These are phyloP conservation scores for Microcebus murinus DNA, from an alignment of 2,113 vertebrate species.

Conservation along the genomic window DNA sequence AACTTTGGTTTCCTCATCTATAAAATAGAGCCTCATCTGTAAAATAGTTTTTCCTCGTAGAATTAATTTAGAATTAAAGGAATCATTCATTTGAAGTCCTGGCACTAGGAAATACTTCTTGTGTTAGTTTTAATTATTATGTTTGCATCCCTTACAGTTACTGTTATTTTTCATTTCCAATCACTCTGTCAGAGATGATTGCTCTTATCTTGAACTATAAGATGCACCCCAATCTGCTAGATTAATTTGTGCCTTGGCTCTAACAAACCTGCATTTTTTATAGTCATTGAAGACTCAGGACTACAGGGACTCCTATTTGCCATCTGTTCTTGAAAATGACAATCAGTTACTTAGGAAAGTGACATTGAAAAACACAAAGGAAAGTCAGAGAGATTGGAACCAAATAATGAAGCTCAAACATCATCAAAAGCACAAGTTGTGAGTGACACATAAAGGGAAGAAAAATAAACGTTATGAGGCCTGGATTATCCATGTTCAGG, in stretches of 20 bases:
- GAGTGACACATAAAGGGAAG: not conserved
- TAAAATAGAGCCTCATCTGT: not conserved
- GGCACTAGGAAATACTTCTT: not conserved
- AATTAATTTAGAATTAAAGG: slow-evolving; percentile 3
- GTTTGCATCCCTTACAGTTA: not conserved
- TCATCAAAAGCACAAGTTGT: not conserved
- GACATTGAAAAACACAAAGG: slow-evolving; percentile 56
- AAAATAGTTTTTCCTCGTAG: not conserved
- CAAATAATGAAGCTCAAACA: slow-evolving; percentile 39
- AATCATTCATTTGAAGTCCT: not conserved
- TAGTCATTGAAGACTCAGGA: not conserved
- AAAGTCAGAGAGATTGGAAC: slow-evolving; percentile 43
- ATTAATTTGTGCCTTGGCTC: slow-evolving; percentile 27
- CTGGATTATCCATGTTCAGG: not conserved
- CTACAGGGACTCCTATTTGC: slow-evolving; percentile 45
- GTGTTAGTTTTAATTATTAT: slow-evolving; percentile 11
- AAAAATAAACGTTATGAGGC: not conserved
- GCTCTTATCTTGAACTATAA: slow-evolving; percentile 48
- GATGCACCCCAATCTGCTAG: not conserved
- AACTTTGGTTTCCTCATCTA: not conserved
- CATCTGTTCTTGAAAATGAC: slow-evolving; percentile 59
- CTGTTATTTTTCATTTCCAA: slow-evolving; percentile 30
- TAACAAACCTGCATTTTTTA: slow-evolving; percentile 19
- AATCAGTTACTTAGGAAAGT: slow-evolving; percentile 45
- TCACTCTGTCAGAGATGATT: slow-evolving; percentile 20